Conservation (phyloP, 2,888 invertebrate species). For the Drosophila nr. perissopoda region DNA sequence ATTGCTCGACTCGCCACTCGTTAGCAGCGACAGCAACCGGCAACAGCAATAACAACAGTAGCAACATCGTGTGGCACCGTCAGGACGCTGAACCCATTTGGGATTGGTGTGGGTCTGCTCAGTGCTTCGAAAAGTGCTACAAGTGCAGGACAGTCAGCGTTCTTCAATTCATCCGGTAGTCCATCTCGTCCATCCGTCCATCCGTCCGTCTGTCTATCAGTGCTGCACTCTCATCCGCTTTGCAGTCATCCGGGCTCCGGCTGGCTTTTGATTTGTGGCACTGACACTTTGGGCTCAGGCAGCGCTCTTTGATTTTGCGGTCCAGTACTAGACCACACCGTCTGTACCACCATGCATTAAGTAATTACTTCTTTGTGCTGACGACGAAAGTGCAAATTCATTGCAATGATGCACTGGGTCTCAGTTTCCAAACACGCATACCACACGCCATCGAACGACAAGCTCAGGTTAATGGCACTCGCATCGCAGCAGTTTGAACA, state of each 20-base stretch:
- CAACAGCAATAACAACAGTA: conserved; percentile 5
- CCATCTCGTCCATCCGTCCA: conserved; percentile 23
- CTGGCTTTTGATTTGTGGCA: conserved; percentile 71
- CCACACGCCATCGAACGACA: conserved; percentile 10
- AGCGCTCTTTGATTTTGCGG: conserved; percentile 74
- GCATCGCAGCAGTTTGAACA: background rate
- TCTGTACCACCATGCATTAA: conserved; percentile 62
- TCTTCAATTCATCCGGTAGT: conserved; percentile 29
- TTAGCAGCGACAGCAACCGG: conserved; percentile 54
- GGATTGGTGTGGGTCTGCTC: conserved; percentile 65
- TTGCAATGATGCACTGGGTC: conserved; percentile 63
- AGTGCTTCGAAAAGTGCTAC: conserved; percentile 62
- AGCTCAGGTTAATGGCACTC: background rate
- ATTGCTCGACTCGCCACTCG: conserved; percentile 76
- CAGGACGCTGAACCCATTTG: conserved; percentile 76
- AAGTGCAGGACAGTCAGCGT: conserved; percentile 52
- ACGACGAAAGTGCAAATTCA: conserved; percentile 73
- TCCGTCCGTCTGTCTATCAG: conserved; percentile 17
- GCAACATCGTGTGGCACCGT: background rate
- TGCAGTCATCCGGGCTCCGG: conserved; percentile 27
- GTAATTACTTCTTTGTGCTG: conserved; percentile 77
- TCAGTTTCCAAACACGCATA: conserved; percentile 21
- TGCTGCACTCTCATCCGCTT: conserved; percentile 46
- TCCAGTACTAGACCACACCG: conserved; percentile 8
- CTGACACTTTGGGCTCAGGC: conserved; percentile 44